phyloP scores from a whole-genome alignment of 2,888 invertebrate genomes.

The Sylvicola cinctus region DNA sequence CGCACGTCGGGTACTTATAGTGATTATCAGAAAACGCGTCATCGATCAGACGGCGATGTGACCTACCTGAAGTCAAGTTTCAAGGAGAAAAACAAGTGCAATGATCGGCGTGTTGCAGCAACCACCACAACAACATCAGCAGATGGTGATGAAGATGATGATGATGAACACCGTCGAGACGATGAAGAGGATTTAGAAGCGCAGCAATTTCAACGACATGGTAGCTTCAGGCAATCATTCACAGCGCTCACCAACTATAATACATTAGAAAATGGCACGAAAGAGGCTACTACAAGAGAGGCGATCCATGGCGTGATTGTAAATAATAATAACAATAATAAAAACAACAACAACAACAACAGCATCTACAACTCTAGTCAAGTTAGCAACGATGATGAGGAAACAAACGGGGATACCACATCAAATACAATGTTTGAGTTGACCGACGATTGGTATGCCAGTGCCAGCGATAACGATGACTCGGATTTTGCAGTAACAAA shows the following conservation, averaged over 20 bases:
- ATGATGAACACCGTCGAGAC: conserved; percentile 8
- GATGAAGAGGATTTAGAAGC: too few species aligned
- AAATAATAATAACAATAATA: background rate
- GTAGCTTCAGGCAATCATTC: conserved; percentile 17
- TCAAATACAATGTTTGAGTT: conserved; percentile 15
- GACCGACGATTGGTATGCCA: conserved; percentile 58
- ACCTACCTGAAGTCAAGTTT: conserved; percentile 11
- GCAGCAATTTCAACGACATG: conserved; percentile 17
- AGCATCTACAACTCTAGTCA: background rate
- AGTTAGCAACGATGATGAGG: conserved; percentile 1
- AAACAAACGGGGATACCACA: background rate
- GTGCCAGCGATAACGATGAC: conserved; percentile 58
- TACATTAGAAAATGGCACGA: background rate
- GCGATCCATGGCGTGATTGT: background rate
- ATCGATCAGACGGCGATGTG: conserved; percentile 5
- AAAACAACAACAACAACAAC: background rate
- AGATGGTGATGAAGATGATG: conserved; percentile 15
- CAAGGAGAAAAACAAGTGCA: conserved; percentile 18
- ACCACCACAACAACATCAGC: conserved; percentile 22
- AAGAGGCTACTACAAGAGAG: background rate
- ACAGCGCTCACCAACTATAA: conserved; percentile 4
- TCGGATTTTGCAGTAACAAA: conserved; percentile 14
- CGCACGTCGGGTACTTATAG: conserved; percentile 23
- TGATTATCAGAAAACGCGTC: conserved; percentile 23
- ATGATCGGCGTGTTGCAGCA: conserved; percentile 17